A percentile compares a stretch with the other conserved stretches of the same genome.
Conservation (phyloP, 1,140 invertebrate genomes). For the Caenorhabditis remanei region DNA sequence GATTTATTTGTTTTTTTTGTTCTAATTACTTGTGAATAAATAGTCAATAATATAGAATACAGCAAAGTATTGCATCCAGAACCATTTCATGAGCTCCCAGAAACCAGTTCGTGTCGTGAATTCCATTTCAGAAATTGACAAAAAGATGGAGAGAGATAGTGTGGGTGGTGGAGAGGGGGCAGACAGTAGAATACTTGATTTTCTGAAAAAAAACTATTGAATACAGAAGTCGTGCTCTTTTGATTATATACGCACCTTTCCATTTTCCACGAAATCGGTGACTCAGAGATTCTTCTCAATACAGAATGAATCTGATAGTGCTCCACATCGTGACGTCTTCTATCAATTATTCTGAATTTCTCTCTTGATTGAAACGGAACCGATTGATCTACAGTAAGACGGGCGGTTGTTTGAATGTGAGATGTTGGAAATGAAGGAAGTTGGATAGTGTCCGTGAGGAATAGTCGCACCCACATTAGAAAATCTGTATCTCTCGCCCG, state of each 20-base stretch:
- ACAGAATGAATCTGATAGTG: slow-evolving; percentile 27
- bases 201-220: background rate
- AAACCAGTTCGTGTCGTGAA: slow-evolving; percentile 57
- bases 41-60: slow-evolving; percentile 34
- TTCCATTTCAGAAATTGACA: slow-evolving; percentile 32
- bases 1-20: background rate
- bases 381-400: slow-evolving; percentile 37
- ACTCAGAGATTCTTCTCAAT: background rate
- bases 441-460: slow-evolving; percentile 8
- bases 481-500: too few species aligned
- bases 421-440: background rate
- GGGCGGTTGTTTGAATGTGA: background rate
- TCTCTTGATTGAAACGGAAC: background rate
- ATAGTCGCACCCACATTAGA: too few species aligned
- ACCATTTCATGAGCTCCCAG: slow-evolving; percentile 61
- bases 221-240: too few species aligned
- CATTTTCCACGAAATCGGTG: slow-evolving; percentile 2
- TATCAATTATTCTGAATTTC: background rate
- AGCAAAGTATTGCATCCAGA: slow-evolving; percentile 64
- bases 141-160: background rate
- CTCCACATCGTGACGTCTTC: background rate
- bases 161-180: background rate
- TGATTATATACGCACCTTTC: background rate
- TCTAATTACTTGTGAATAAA: slow-evolving; percentile 8
- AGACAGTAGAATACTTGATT: slow-evolving; percentile 5